Percentiles rank a stretch among this genome's conserved stretches.
Conservation (phyloP, 1,140 invertebrate species). For the Drosophila triauraria region DNA sequence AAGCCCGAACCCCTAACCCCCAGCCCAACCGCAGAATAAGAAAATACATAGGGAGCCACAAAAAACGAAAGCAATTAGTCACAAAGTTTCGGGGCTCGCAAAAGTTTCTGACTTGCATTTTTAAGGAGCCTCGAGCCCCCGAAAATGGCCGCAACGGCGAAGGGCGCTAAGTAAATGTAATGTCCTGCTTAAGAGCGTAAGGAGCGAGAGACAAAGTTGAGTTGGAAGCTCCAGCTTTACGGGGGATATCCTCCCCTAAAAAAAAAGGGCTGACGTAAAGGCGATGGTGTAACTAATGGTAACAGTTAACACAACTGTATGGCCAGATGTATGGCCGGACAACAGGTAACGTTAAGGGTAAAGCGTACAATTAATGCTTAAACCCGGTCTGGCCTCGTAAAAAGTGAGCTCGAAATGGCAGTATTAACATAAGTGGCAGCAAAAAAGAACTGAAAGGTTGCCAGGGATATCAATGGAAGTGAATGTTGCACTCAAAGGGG, state of each 20-base stretch:
- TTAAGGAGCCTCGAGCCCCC: slow-evolving; percentile 44
- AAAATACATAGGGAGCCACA: slow-evolving; percentile 30
- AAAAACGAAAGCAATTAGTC: slow-evolving; percentile 78
- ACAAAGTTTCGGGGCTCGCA: slow-evolving; percentile 60
- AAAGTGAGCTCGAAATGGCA: slow-evolving; percentile 6
- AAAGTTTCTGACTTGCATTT: slow-evolving; percentile 75
- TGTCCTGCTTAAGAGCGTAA: slow-evolving; percentile 26
- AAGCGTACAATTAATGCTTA: slow-evolving; percentile 15
- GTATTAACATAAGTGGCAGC: slow-evolving; percentile 11
- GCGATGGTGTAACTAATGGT: slow-evolving; percentile 38
- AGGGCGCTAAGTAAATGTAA: slow-evolving; percentile 36
- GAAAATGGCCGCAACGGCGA: slow-evolving; percentile 30
- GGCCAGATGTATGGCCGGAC: not conserved
- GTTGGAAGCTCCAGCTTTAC: not conserved
- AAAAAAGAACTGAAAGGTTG: not conserved
- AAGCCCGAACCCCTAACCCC: not conserved
- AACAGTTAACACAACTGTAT: slow-evolving; percentile 28
- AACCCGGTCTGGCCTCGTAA: not conserved
- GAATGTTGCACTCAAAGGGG: slow-evolving; percentile 6
- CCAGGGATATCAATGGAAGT: not conserved
- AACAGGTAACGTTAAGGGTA: slow-evolving; percentile 14
- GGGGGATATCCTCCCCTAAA: not conserved
- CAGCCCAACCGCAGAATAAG: slow-evolving; percentile 52
- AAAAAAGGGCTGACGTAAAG: slow-evolving; percentile 10
- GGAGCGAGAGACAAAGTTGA: slow-evolving; percentile 12